Base-by-base conservation (phyloP, 2,797 vertebrate genomes). In the Distichodus sexfasciatus region DNA sequence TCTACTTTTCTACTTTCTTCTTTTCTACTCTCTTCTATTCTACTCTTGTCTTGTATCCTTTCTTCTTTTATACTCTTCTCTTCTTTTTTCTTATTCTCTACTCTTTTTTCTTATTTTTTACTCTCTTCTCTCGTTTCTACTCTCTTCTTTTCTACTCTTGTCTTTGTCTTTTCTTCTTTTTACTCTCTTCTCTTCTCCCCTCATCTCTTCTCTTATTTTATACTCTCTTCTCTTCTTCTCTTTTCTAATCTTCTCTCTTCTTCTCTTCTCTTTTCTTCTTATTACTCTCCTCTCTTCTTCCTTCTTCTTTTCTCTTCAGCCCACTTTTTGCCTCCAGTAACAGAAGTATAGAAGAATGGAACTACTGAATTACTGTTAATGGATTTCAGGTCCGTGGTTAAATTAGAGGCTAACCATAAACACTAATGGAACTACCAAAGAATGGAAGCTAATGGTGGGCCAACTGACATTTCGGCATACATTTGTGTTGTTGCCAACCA, bases 201-300 rank as follows among this genome's bases (percentile, higher is more conserved):
- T 23, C 23, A 28, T 14, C 10, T 6, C 6, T 38, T n/a, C 24
- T 12, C 15, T 44, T 9, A 14, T 3, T n/a, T 15, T 10, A 26
- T 15, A 1, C 5, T 4, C 35, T 19, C n/a, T 19, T 14, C 10
- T 9, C 36, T 17, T 62, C 70, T 85, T 82, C 28, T 75, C 80
- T 82, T 85, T 68, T 78, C 71, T n/a, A n/a, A n/a, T 21, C 31
- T 35, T 81, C 78, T 82, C 69, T 72, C 84, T 83, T 84, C 5
- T n/a, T 14, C 14, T n/a, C 11, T 84, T 82, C 71, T 84, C 72
- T 79, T 73, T 68, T 72, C 72, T 55, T 77, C 78, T 75, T 76
- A n/a, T n/a, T n/a, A n/a, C 70, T 77, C 75, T 79, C 68, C 79
- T 47, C 77, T 78, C 69, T 75, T 74, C 6, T 29, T 9, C 33